Conservation (phyloP, 2,797 vertebrate genomes). For the Stomatorhinus walkeri region DNA sequence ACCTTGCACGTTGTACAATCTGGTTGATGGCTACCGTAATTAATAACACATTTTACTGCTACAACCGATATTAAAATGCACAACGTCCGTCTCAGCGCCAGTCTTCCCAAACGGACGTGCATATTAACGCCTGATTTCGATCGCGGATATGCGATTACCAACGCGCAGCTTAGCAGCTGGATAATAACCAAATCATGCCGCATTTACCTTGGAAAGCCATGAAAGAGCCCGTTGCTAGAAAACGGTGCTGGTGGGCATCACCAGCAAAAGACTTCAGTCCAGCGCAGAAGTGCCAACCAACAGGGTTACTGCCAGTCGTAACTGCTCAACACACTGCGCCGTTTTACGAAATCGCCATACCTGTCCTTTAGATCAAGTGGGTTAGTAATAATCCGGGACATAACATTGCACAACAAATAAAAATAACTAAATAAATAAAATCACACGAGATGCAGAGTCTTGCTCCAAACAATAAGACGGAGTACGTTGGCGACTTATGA, state of each 20-base stretch:
- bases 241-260: neutral
- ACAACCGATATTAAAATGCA: neutral
- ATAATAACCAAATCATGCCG: neutral
- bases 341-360: neutral
- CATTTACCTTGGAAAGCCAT: neutral
- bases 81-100: neutral
- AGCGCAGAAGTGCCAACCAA: neutral
- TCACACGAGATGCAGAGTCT: neutral
- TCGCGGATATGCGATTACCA: neutral
- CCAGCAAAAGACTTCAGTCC: neutral
- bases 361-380: neutral
- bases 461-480: neutral
- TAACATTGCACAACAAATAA: neutral
- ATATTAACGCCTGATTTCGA: neutral
- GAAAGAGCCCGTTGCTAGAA: neutral
- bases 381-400: neutral
- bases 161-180: neutral
- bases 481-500: neutral
- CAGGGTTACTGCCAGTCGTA: neutral
- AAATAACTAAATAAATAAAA: neutral
- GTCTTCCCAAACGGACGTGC: neutral
- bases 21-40: neutral
- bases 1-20: neutral
- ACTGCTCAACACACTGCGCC: neutral
- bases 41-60: neutral